Evolutionary conservation across 1,140 invertebrate species (phyloP), one percentile per base, ranked within the genome.

Genomic region (Ectropis grisescens): DNA sequence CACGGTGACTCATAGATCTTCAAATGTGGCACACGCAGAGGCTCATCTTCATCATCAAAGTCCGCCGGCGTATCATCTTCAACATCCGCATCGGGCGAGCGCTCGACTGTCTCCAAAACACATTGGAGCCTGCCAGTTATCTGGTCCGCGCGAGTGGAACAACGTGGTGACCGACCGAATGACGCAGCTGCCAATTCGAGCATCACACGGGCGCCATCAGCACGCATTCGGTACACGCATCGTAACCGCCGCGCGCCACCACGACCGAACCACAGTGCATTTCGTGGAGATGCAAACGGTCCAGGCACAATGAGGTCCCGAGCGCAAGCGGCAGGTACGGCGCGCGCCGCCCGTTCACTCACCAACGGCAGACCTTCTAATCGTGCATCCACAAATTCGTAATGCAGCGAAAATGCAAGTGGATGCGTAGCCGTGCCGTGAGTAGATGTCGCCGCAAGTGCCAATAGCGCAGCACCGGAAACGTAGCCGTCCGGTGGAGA

Each of bases 331-430:
- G 47, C 34, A 15, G 61, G 67, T 32, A 56, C 51, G 7, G 57
- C 49, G 11, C 61, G 58, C 10, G 58, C 49, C 2, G 59, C 44
- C 13, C 59, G 45, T 11, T 57, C 58, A 1, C 46, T 46, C 0
- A 55, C 47, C 9, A 68, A 33, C 12, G 51, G 50, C 11, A 33
- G 55, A 0, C 85, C 86, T 1, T 85, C 82, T 37, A 93, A 84
- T 26, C 89, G 74, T 0, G 92, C 93, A 58, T 93, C 91, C 1
- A 95, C 88, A 50, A 96, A 95, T 66, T 96, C 93, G 64, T 95
- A 95, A 34, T 91, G 86, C 16, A 90, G 57, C 16, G 85, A 78
- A 54, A 90, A 90, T 13, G 85, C 80, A 1, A 88, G 84, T 4
- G 88, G 89, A 53, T 89, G 88, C 2, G 90, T 82, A 11, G 88